Evolutionary conservation across 2,888 invertebrate genomes (phyloP).

Genomic region (Mechanitis mazaeus): DNA sequence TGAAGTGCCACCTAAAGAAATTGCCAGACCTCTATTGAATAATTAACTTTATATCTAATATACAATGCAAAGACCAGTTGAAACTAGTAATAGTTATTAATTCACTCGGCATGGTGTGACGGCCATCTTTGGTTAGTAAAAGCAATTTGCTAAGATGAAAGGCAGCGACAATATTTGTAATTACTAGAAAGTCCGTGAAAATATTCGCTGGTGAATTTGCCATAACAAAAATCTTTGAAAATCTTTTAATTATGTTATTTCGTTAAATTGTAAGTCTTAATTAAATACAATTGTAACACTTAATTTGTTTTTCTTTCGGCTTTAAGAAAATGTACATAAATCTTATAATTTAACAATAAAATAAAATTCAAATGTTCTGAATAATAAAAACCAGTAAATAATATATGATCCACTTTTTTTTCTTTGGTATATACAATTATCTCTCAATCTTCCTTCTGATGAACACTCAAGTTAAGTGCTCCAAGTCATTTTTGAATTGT

Average conservation of each 20-base stretch:
- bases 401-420: neutral
- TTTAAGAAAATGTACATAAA: too few relatives aligned
- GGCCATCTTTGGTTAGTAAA: neutral
- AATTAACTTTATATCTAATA: too few relatives aligned
- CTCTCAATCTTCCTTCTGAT: neutral
- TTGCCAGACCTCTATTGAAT: too few relatives aligned
- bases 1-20: too few relatives aligned
- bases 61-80: too few relatives aligned
- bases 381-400: neutral
- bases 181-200: neutral
- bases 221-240: constrained; percentile 1
- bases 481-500: neutral
- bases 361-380: neutral
- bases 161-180: constrained; percentile 4
- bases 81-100: neutral
- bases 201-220: constrained; percentile 3
- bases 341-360: neutral
- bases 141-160: constrained; percentile 3
- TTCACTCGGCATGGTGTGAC: neutral
- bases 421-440: constrained; percentile 3
- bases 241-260: neutral
- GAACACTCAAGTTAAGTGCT: constrained; percentile 4
- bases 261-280: neutral
- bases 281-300: neutral
- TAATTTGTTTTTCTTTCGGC: neutral